phyloP scores from a whole-genome alignment of 2,888 invertebrate genomes.

The Encarsia formosa region DNA sequence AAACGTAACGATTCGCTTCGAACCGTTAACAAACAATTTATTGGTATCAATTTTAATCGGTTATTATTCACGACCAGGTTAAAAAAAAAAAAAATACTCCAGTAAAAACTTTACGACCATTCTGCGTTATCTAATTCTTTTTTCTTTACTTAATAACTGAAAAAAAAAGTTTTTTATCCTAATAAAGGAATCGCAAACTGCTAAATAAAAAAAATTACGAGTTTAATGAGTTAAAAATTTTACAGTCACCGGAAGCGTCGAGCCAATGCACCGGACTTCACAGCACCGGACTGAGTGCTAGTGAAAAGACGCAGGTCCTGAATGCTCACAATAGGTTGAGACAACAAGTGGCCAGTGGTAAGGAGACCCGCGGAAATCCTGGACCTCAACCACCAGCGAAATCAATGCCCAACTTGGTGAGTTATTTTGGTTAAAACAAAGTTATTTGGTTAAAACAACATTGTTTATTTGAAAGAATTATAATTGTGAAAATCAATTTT shows the following conservation, averaged over 20 bases:
- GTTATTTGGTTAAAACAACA: not conserved
- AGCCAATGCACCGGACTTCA: constrained; percentile 9
- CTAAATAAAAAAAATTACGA: too few relatives aligned
- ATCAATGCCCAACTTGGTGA: constrained; percentile 31
- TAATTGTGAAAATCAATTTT: not conserved
- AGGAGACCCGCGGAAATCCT: constrained; percentile 31
- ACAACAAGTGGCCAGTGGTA: constrained; percentile 28
- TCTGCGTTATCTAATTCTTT: too few relatives aligned
- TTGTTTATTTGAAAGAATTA: not conserved
- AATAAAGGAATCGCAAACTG: too few relatives aligned
- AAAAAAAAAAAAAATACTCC: too few relatives aligned
- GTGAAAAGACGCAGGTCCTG: not conserved
- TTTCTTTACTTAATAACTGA: too few relatives aligned
- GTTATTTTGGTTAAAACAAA: constrained; percentile 1
- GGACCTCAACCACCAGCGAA: constrained; percentile 34
- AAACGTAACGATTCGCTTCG: too few relatives aligned
- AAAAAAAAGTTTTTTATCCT: too few relatives aligned
- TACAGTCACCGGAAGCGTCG: not conserved
- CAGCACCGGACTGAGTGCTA: not conserved
- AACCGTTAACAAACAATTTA: too few relatives aligned
- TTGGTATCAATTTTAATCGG: too few relatives aligned
- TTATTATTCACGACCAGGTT: too few relatives aligned
- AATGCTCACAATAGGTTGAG: constrained; percentile 29
- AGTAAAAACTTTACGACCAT: too few relatives aligned
- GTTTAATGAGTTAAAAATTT: too few relatives aligned